A percentile compares a stretch with the other conserved stretches of the same genome.
phyloP scores from a whole-genome alignment of 2,888 invertebrate genomes.

The Phlogophora meticulosa region DNA sequence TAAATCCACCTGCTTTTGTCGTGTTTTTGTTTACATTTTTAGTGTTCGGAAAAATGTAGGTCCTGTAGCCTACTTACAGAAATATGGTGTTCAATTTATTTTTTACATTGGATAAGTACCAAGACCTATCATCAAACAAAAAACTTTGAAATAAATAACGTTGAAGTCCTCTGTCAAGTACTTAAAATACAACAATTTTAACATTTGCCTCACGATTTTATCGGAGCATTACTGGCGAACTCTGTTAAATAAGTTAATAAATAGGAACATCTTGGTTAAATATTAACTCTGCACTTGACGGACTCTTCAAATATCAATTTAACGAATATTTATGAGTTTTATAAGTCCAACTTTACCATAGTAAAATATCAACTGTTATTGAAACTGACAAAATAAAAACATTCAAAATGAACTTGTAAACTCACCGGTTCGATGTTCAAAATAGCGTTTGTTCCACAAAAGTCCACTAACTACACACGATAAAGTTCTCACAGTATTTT shows the following conservation, averaged over 20 bases:
- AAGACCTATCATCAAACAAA: too few species aligned
- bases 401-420: neutral
- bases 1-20: constrained; percentile 10
- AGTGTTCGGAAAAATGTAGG: too few species aligned
- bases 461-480: constrained; percentile 61
- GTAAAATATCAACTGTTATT: neutral
- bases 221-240: constrained; percentile 4
- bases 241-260: neutral
- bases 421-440: constrained; percentile 44
- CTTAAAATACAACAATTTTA: too few species aligned
- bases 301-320: constrained; percentile 27
- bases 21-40: constrained; percentile 34
- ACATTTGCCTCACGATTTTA: neutral
- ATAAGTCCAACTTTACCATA: neutral
- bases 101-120: too few species aligned
- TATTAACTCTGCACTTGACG: constrained; percentile 29
- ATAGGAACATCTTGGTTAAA: constrained; percentile 11
- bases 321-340: neutral
- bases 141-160: too few species aligned
- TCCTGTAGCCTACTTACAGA: too few species aligned
- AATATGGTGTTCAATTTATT: too few species aligned
- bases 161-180: too few species aligned
- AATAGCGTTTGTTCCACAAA: constrained; percentile 38
- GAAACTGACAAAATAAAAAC: neutral
- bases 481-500: constrained; percentile 53